Conservation (phyloP, 2,888 invertebrate species). For the Meiosimyza platycephala region DNA sequence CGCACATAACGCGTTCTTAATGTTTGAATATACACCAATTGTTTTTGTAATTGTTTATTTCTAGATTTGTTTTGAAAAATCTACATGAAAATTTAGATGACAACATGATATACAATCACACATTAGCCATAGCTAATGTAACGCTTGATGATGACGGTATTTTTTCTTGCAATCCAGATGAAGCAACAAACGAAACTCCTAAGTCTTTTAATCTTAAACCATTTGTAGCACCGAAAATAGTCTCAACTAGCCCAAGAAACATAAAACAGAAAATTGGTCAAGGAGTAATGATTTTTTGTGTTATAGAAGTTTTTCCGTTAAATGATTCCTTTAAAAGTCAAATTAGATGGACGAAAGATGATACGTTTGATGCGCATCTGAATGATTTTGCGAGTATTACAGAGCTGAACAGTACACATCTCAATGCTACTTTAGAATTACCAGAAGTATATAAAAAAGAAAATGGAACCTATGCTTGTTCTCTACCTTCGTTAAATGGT, state of each 20-base stretch:
- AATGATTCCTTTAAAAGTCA: constrained; percentile 58
- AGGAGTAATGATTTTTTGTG: constrained; percentile 70
- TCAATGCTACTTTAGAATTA: constrained; percentile 72
- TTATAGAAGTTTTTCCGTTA: constrained; percentile 73
- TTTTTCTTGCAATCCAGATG: constrained; percentile 70
- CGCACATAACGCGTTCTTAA: no score
- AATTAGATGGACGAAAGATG: constrained; percentile 72
- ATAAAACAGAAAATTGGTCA: constrained; percentile 70
- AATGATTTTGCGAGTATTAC: constrained; percentile 63
- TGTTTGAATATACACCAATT: no score
- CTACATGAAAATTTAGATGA: constrained; percentile 56
- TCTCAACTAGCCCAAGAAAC: constrained; percentile 62
- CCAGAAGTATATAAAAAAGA: constrained; percentile 74
- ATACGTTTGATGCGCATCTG: constrained; percentile 58
- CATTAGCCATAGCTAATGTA: constrained; percentile 70
- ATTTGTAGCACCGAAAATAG: constrained; percentile 67
- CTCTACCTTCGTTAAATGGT: constrained; percentile 63
- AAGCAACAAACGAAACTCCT: constrained; percentile 59
- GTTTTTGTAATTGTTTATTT: no score
- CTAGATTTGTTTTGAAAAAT: constrained; percentile 47
- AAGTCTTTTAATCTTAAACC: constrained; percentile 52
- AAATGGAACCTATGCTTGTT: constrained; percentile 78
- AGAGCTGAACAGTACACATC: constrained; percentile 70
- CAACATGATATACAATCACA: constrained; percentile 62
- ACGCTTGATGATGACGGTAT: constrained; percentile 72